phyloP scores from a whole-genome alignment of 2,888 invertebrate species.

The Oxystoma pomonae region DNA sequence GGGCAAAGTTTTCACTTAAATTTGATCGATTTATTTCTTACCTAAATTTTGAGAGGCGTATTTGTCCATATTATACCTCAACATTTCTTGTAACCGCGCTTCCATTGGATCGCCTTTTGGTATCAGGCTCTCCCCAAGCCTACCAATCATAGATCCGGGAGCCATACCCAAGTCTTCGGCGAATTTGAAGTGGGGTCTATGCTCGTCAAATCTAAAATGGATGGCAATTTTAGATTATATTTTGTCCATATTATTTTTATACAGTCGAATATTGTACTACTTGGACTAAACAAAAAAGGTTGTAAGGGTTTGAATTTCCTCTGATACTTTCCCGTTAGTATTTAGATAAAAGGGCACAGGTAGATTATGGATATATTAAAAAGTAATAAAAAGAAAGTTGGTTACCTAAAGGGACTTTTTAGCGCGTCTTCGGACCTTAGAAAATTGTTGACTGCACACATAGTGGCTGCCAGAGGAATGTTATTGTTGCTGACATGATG shows the following conservation, averaged over 20 bases:
- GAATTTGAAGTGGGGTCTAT: constrained; percentile 75
- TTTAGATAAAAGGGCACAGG: no score
- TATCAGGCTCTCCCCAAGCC: constrained; percentile 84
- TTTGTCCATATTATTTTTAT: no score
- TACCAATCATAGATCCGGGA: constrained; percentile 78
- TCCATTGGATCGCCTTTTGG: constrained; percentile 94
- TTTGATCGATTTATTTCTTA: no score
- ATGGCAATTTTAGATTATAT: no score
- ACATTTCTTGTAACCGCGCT: constrained; percentile 87
- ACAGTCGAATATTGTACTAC: no score
- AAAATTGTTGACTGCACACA: constrained; percentile 48
- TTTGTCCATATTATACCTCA: constrained; percentile 93
- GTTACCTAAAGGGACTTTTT: constrained; percentile 57
- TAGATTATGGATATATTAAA: no score
- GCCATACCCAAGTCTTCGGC: constrained; percentile 77
- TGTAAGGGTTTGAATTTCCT: no score
- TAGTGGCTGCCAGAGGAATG: constrained; percentile 48
- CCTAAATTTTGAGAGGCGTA: constrained; percentile 83
- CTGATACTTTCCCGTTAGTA: no score
- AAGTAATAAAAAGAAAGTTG: no score
- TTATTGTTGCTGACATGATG: constrained; percentile 52
- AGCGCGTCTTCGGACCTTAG: constrained; percentile 50
- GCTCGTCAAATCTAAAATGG: constrained; percentile 71
- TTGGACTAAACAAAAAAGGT: no score
- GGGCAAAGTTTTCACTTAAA: no score